Percentiles rank a stretch among this genome's conserved stretches.
Evolutionary conservation across 2,888 invertebrate genomes (phyloP).

Genomic region (Agrotis puta): DNA sequence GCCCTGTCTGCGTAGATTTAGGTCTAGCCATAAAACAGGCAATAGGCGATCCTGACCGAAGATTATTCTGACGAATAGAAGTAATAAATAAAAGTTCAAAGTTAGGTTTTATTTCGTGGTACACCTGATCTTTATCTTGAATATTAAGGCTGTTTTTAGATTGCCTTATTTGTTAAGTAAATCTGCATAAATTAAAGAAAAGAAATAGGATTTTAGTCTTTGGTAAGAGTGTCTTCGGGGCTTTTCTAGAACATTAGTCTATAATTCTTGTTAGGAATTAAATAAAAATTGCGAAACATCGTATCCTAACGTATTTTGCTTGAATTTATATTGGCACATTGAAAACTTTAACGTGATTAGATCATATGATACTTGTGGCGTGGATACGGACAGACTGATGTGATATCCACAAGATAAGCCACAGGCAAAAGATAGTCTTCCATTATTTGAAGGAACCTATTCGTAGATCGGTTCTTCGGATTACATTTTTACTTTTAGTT

Average conservation of each 20-base stretch:
- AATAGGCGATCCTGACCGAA: conserved; percentile 10
- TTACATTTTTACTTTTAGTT: background rate
- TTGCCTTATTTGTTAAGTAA: conserved; percentile 10
- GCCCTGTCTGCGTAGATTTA: conserved; percentile 6
- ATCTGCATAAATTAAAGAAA: conserved; percentile 6
- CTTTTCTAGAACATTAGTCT: background rate
- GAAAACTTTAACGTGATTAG: no score
- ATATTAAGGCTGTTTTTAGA: conserved; percentile 45
- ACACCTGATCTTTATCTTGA: conserved; percentile 31
- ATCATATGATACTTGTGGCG: background rate
- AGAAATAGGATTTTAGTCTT: no score
- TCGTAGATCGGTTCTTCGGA: background rate
- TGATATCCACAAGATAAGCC: no score
- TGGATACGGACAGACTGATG: no score
- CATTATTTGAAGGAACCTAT: background rate
- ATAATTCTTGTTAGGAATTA: no score
- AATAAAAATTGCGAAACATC: no score
- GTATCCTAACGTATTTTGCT: no score
- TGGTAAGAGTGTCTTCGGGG: background rate
- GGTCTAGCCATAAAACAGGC: conserved; percentile 21
- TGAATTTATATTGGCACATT: no score
- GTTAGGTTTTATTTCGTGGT: conserved; percentile 5
- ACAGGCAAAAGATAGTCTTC: background rate
- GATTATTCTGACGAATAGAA: conserved; percentile 29
- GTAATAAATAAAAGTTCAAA: conserved; percentile 7